phyloP scores from a whole-genome alignment of 2,113 vertebrate genomes.

The Ranitomeya imitator region DNA sequence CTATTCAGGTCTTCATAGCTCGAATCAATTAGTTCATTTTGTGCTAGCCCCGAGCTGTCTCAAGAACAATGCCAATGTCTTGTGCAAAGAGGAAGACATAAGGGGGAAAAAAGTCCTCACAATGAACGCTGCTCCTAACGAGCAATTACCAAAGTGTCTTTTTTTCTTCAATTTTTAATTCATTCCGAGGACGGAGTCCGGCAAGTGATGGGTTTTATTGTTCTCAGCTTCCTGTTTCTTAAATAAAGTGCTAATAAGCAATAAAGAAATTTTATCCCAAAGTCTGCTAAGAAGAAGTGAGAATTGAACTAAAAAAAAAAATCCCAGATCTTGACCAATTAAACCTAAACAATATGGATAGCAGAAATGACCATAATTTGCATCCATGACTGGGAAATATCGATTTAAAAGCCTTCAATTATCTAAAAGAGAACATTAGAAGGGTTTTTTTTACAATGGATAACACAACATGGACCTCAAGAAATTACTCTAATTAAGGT shows the following conservation, averaged over 20 bases:
- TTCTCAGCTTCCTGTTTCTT: slow-evolving; percentile 71
- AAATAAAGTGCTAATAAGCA: slow-evolving; percentile 72
- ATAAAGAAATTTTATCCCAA: slow-evolving; percentile 62
- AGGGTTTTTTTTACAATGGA: background rate
- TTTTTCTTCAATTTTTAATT: slow-evolving; percentile 69
- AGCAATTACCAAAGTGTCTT: slow-evolving; percentile 74
- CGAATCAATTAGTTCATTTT: slow-evolving; percentile 73
- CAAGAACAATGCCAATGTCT: slow-evolving; percentile 69
- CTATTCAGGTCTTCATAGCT: slow-evolving; percentile 67
- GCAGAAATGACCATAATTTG: background rate
- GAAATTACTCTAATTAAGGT: background rate
- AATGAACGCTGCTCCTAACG: slow-evolving; percentile 73
- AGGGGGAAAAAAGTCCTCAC: slow-evolving; percentile 59
- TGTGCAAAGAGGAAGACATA: slow-evolving; percentile 68
- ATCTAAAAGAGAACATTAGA: background rate
- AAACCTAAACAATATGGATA: slow-evolving; percentile 15
- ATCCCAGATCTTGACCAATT: slow-evolving; percentile 65
- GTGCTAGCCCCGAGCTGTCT: slow-evolving; percentile 71
- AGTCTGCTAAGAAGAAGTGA: slow-evolving; percentile 62
- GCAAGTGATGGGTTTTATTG: slow-evolving; percentile 67
- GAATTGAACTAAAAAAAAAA: slow-evolving; percentile 64
- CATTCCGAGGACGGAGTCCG: slow-evolving; percentile 68
- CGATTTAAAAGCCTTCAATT: background rate
- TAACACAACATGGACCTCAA: background rate
- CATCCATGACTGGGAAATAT: slow-evolving; percentile 4